These are phyloP conservation scores for Frankliniella fusca DNA, from an alignment of 2,888 invertebrate species.

Conservation along the genomic window DNA sequence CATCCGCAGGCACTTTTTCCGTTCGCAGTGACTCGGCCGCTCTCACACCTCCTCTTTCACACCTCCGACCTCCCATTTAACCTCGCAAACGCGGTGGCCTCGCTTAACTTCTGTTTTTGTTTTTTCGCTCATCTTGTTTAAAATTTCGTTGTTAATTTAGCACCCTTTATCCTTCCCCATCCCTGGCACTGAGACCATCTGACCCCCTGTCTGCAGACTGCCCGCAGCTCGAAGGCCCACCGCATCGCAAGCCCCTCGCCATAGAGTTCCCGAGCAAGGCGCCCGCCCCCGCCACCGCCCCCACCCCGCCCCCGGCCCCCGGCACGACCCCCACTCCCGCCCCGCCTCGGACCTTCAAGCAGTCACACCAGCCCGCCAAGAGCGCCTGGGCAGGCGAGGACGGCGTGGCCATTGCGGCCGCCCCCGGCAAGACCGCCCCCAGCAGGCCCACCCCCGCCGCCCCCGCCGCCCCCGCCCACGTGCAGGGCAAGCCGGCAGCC, in stretches of 20 bases:
- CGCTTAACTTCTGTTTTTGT: not conserved
- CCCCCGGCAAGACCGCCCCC: not conserved
- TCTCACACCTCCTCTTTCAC: not conserved
- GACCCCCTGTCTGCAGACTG: constrained; percentile 2
- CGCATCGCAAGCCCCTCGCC: not conserved
- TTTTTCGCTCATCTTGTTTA: not conserved
- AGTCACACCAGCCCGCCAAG: not conserved
- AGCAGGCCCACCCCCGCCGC: constrained; percentile 17
- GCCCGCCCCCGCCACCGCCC: not conserved
- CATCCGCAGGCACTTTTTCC: constrained; percentile 16
- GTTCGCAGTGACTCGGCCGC: not conserved
- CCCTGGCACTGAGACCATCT: not conserved
- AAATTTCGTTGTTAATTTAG: not conserved
- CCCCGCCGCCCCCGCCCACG: constrained; percentile 21
- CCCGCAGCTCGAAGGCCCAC: constrained; percentile 4
- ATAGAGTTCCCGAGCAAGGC: constrained; percentile 10
- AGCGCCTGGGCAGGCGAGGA: constrained; percentile 10
- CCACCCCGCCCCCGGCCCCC: not conserved
- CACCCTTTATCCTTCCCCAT: not conserved
- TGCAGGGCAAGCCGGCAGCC: constrained; percentile 28
- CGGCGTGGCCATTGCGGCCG: not conserved
- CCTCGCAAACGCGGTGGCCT: not conserved
- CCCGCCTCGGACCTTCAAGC: not conserved
- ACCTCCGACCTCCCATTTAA: not conserved
- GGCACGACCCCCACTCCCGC: not conserved